Evolutionary conservation across 1,140 invertebrate species (phyloP).

Genomic region (Papilio polyxenes): DNA sequence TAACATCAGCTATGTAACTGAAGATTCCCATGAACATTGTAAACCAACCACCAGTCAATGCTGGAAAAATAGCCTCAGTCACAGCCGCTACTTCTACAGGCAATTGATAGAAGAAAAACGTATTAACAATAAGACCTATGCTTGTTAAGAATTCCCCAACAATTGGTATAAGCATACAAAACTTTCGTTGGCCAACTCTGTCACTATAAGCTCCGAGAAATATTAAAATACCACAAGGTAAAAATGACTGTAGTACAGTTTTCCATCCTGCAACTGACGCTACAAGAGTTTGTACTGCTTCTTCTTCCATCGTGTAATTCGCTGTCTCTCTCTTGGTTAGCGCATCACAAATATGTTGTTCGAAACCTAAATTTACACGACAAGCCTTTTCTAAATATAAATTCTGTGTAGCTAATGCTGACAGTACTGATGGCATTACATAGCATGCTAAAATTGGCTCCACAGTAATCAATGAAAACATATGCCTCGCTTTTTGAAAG

Average conservation of each 20-base stretch:
- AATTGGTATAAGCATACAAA: constrained; percentile 91
- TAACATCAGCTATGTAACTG: constrained; percentile 93
- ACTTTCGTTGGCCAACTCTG: constrained; percentile 87
- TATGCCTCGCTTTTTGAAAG: constrained; percentile 79
- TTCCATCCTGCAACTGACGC: constrained; percentile 91
- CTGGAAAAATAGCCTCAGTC: constrained; percentile 88
- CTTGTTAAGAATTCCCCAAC: constrained; percentile 89
- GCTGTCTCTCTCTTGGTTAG: constrained; percentile 85
- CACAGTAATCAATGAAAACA: constrained; percentile 87
- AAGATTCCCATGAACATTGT: constrained; percentile 95
- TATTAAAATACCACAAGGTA: constrained; percentile 88
- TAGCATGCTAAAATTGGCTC: constrained; percentile 90
- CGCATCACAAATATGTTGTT: constrained; percentile 86
- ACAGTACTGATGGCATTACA: constrained; percentile 89
- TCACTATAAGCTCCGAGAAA: constrained; percentile 91
- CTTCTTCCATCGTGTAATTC: constrained; percentile 87
- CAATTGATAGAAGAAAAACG: constrained; percentile 88
- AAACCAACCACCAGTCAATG: constrained; percentile 91
- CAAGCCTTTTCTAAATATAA: constrained; percentile 92
- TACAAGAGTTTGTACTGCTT: constrained; percentile 87
- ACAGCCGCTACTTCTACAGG: constrained; percentile 89
- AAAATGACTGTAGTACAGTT: constrained; percentile 87
- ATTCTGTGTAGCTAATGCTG: constrained; percentile 89
- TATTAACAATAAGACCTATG: constrained; percentile 88
- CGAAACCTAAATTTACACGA: constrained; percentile 87